Percentiles rank a stretch among this genome's conserved stretches.
Conservation (phyloP, 2,113 vertebrate genomes). For the Pristiophorus japonicus region DNA sequence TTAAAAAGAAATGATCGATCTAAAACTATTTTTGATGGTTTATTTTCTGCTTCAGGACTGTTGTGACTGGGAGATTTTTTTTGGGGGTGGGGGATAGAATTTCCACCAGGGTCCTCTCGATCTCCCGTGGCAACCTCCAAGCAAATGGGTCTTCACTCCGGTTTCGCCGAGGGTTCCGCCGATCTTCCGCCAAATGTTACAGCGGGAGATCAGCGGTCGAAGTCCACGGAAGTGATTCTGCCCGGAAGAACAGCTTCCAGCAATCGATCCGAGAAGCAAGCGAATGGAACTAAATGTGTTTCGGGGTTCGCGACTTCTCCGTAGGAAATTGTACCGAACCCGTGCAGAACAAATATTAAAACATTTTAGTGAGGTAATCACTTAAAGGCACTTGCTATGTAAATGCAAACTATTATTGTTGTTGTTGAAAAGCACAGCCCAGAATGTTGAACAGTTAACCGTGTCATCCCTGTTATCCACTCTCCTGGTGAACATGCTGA, state of each 20-base stretch:
- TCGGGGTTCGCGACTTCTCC: background rate
- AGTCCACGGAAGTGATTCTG: background rate
- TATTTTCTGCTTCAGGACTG: background rate
- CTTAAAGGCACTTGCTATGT: too few species aligned
- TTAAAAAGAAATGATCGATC: too few species aligned
- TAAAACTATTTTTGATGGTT: background rate
- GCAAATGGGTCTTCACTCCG: background rate
- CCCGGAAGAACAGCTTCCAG: background rate
- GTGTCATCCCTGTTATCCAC: background rate
- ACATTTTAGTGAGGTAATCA: background rate
- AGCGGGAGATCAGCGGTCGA: background rate
- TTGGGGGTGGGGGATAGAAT: background rate
- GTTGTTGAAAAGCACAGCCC: background rate
- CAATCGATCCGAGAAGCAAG: background rate
- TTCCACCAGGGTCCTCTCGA: background rate
- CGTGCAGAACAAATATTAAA: background rate
- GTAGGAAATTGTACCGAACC: background rate
- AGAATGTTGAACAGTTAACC: background rate
- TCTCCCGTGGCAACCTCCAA: background rate
- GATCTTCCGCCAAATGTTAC: background rate
- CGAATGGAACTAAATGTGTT: background rate
- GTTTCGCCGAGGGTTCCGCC: background rate
- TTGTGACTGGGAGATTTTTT: background rate
- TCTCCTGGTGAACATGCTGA: background rate
- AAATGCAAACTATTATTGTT: too few species aligned